phyloP scores from a whole-genome alignment of 1,140 invertebrate species.

The Anastrepha ludens region DNA sequence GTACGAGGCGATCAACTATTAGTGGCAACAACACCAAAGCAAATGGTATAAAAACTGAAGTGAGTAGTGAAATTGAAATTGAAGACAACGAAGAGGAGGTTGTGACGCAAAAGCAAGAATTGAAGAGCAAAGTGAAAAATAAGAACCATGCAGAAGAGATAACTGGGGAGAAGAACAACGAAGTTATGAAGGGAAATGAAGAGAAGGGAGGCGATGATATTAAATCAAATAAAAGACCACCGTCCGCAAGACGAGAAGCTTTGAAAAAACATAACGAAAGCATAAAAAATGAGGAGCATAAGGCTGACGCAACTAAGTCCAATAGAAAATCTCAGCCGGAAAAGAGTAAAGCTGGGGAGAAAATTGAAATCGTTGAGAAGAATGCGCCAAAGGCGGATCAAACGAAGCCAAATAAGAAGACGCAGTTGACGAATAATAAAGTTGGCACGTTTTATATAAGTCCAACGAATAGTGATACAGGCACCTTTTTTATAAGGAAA shows the following conservation, averaged over 20 bases:
- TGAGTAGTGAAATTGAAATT: not conserved
- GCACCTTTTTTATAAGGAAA: not conserved
- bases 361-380: not conserved
- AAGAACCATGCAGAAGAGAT: not conserved
- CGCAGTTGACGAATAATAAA: not conserved
- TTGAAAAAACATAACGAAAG: not conserved
- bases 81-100: not conserved
- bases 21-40: not conserved
- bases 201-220: not conserved
- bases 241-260: not conserved
- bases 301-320: not conserved
- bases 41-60: not conserved
- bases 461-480: constrained; percentile 31
- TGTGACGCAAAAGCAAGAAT: not conserved
- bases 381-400: not conserved
- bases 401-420: not conserved
- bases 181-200: not conserved
- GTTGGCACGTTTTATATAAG: constrained; percentile 39
- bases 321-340: not conserved
- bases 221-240: not conserved
- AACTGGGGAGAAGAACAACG: not conserved
- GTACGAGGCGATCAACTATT: not conserved
- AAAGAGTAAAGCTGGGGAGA: not conserved
- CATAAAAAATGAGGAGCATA: not conserved
- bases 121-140: not conserved